Conservation (phyloP, 2,888 invertebrate genomes). For the Phengaris arion region DNA sequence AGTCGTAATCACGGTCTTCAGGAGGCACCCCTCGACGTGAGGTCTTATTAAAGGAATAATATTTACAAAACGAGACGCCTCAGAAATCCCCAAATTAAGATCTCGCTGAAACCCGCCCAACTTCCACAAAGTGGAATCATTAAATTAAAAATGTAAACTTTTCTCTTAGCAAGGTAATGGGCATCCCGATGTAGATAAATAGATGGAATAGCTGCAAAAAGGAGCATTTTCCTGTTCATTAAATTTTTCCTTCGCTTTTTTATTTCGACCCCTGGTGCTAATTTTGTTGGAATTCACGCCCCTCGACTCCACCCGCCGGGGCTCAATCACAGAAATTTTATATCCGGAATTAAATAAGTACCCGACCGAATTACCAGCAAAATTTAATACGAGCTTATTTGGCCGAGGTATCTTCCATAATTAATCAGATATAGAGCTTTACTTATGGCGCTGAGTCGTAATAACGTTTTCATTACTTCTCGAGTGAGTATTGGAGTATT, state of each 20-base stretch:
- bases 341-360: conserved; percentile 81
- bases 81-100: conserved; percentile 81
- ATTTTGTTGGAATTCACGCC: conserved; percentile 81
- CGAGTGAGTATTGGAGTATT: not conserved
- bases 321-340: conserved; percentile 81
- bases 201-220: conserved; percentile 80
- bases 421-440: conserved; percentile 57
- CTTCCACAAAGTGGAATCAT: conserved; percentile 81
- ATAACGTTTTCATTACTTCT: conserved; percentile 31
- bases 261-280: conserved; percentile 81
- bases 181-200: conserved; percentile 81
- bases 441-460: conserved; percentile 41
- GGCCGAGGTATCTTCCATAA: conserved; percentile 62
- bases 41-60: conserved; percentile 81
- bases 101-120: conserved; percentile 79
- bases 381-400: conserved; percentile 76
- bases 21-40: conserved; percentile 76
- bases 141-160: conserved; percentile 81
- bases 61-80: conserved; percentile 81
- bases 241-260: conserved; percentile 81
- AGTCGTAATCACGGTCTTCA: conserved; percentile 79
- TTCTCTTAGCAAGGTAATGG: conserved; percentile 81
- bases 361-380: conserved; percentile 70
- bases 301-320: conserved; percentile 75
- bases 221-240: conserved; percentile 82